Evolutionary conservation across 1,140 invertebrate genomes (phyloP).

Genomic region (Drosophila ambigua): DNA sequence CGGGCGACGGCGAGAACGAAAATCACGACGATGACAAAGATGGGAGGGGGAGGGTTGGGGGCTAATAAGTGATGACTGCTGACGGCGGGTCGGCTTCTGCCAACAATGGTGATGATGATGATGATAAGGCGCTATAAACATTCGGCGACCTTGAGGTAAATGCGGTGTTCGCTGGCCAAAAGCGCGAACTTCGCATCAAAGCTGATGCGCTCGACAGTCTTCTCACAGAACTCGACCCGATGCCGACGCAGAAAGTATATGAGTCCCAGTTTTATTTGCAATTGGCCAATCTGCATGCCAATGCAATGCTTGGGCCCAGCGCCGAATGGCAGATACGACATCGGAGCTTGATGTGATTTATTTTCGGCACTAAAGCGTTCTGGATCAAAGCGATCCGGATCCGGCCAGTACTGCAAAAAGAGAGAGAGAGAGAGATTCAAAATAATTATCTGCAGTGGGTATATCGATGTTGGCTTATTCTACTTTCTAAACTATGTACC

Average conservation of each 20-base stretch:
- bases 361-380: slow-evolving; percentile 78
- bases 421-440: background rate
- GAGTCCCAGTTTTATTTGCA: slow-evolving; percentile 85
- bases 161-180: slow-evolving; percentile 71
- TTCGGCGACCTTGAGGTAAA: slow-evolving; percentile 77
- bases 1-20: background rate
- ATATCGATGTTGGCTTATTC: too few relatives aligned
- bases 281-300: slow-evolving; percentile 85
- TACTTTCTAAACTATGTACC: too few relatives aligned
- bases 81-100: too few relatives aligned
- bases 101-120: background rate
- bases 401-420: slow-evolving; percentile 72
- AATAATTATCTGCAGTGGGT: too few relatives aligned
- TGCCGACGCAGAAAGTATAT: slow-evolving; percentile 74
- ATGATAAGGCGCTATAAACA: slow-evolving; percentile 56
- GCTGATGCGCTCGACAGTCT: slow-evolving; percentile 66
- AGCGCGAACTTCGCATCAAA: slow-evolving; percentile 73
- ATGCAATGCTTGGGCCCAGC: slow-evolving; percentile 87
- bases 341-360: slow-evolving; percentile 60
- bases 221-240: slow-evolving; percentile 75
- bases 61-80: too few relatives aligned
- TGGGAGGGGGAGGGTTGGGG: too few relatives aligned
- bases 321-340: slow-evolving; percentile 87
- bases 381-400: slow-evolving; percentile 82
- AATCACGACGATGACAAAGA: too few relatives aligned